A percentile compares a stretch with the other conserved stretches of the same genome.
Conservation (phyloP, 2,888 invertebrate genomes). For the Chrysodeixis includens region DNA sequence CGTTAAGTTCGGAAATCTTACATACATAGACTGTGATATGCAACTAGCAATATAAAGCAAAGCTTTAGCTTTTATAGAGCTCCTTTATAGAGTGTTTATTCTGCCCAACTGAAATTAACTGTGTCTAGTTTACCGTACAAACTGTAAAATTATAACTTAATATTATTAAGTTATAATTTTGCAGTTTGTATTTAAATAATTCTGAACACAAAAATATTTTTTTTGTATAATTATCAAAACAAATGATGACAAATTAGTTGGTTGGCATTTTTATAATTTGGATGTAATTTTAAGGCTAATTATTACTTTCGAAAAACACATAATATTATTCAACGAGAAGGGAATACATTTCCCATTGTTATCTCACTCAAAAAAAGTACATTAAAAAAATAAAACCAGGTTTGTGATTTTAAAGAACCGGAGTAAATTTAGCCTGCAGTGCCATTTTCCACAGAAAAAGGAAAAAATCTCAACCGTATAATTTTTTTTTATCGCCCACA, state of each 20-base stretch:
- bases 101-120: neutral
- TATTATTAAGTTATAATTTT: neutral
- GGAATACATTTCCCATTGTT: too few relatives aligned
- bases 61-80: neutral
- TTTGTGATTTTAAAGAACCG: neutral
- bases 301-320: too few relatives aligned
- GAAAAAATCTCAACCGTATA: constrained; percentile 23
- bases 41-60: neutral
- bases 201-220: too few relatives aligned
- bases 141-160: neutral
- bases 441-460: neutral
- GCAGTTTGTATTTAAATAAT: neutral
- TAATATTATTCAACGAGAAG: too few relatives aligned
- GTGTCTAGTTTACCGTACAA: neutral
- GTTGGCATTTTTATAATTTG: too few relatives aligned
- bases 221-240: too few relatives aligned
- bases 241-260: too few relatives aligned
- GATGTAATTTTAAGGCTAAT: too few relatives aligned
- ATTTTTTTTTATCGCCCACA: constrained; percentile 53
- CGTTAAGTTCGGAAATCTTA: too few relatives aligned
- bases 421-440: neutral
- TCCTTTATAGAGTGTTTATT: neutral
- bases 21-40: too few relatives aligned
- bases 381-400: neutral
- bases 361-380: neutral